Evolutionary conservation across 2,888 invertebrate genomes (phyloP).

Genomic region (Lucinisca nassula): DNA sequence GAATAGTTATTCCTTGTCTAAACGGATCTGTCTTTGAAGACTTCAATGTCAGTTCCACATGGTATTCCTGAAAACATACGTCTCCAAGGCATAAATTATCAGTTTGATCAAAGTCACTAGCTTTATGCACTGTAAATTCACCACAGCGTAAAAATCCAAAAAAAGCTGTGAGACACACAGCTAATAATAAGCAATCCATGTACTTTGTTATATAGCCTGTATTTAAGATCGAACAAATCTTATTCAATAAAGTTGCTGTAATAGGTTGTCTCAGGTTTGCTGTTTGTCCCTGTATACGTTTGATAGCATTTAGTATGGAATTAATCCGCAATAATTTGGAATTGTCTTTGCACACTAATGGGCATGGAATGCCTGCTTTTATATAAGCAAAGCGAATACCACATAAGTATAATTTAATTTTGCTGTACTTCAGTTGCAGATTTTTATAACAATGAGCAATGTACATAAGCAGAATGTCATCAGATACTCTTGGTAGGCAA

Average conservation of each 20-base stretch:
- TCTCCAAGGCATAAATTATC: not conserved
- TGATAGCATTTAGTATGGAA: not conserved
- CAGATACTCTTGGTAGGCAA: not conserved
- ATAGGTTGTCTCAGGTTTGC: not conserved
- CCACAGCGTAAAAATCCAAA: constrained; percentile 38
- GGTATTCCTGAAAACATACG: not conserved
- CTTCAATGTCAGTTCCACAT: constrained; percentile 5
- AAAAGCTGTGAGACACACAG: constrained; percentile 6
- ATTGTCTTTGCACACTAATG: not conserved
- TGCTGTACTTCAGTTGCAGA: not conserved
- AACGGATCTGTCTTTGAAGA: constrained; percentile 44
- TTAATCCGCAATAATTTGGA: not conserved
- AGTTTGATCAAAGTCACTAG: not conserved
- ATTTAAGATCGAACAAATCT: not conserved
- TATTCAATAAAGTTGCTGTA: not conserved
- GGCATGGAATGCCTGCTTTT: not conserved
- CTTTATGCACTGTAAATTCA: constrained; percentile 23
- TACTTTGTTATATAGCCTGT: not conserved
- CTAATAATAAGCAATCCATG: not conserved
- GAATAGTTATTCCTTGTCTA: constrained; percentile 16
- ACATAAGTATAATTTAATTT: constrained; percentile 17
- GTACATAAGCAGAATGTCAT: not conserved
- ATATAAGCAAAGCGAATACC: not conserved
- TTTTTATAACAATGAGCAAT: not conserved
- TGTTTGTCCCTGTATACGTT: not conserved